Evolutionary conservation across 2,888 invertebrate genomes (phyloP), one percentile per base, ranked within the genome.

Genomic region (Drosophila multiciliata): DNA sequence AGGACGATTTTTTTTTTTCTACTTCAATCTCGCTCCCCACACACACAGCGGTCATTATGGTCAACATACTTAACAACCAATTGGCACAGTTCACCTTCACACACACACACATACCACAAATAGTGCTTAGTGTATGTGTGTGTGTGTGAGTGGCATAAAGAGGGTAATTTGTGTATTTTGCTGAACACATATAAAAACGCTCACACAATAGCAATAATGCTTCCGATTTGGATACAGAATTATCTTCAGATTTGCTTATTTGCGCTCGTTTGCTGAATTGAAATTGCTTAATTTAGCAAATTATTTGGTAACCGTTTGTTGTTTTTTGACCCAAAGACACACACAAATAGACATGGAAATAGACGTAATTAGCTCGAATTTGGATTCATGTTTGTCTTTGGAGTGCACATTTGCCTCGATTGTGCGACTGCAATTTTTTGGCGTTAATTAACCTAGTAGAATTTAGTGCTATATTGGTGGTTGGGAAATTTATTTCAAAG

Each of bases 231-330:
- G 20, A 63, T 32, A 49, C 33, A 29, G 42, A 59, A 55, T 59
- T 54, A 61, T 64, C 36, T 52, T 54, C 48, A 40, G 49, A 66
- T 66, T 78, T 67, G 74, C 57, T 68, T 63, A 45, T 58, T 48
- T 64, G 20, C 20, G 68, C 45, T 74, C 76, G 73, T 83, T 85
- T 78, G 65, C 71, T 74, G 86, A 82, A 90, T 88, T 82, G 86
- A 85, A 90, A 90, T 90, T 89, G 87, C 88, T 86, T 89, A 86
- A 90, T 90, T 90, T 88, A 81, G 72, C 85, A 83, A 80, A 83
- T 87, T 89, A 87, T 87, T 88, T 80, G 76, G 55, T 68, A 71
- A 70, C 72, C 71, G 74, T 72, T 80, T 78, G 78, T 69, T 78
- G 76, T 69, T 61, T 78, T 80, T 67, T 58, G 52, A 17, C 60